Conservation (phyloP, 92 coral and sea anemone species). For the Epizoanthus stellaris region DNA sequence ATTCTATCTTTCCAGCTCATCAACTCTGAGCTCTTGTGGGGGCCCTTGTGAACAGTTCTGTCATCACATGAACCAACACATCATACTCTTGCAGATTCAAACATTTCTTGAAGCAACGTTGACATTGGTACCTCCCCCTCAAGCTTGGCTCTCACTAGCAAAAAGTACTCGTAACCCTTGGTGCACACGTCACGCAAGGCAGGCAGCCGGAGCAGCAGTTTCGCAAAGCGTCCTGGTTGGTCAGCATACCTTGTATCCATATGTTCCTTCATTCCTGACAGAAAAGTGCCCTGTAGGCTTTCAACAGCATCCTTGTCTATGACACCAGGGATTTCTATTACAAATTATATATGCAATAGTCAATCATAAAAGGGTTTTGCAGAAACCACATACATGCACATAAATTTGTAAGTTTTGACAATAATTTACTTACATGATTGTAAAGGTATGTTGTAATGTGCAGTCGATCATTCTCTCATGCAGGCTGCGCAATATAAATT, state of each 20-base stretch:
- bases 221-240: conserved; percentile 92
- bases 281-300: conserved; percentile 72
- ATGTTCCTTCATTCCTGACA: conserved; percentile 87
- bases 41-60: too few species aligned
- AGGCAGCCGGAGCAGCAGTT: conserved; percentile 88
- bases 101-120: conserved; percentile 90
- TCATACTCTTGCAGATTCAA: conserved; percentile 85
- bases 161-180: conserved; percentile 89
- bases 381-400: background rate
- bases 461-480: too few species aligned
- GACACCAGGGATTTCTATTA: conserved; percentile 82
- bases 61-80: too few species aligned
- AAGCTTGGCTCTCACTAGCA: conserved; percentile 84
- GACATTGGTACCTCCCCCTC: conserved; percentile 99
- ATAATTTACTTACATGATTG: too few species aligned
- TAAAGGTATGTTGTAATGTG: too few species aligned
- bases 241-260: conserved; percentile 77
- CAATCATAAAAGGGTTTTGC: background rate
- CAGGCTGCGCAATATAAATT: too few species aligned
- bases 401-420: too few species aligned
- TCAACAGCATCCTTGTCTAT: conserved; percentile 72
- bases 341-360: background rate
- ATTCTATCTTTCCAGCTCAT: too few species aligned
- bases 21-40: too few species aligned
- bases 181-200: conserved; percentile 96